Evolutionary conservation across 37 sponge, comb jelly and placozoan genomes (phyloP).

Genomic region (Spongilla lacustris): DNA sequence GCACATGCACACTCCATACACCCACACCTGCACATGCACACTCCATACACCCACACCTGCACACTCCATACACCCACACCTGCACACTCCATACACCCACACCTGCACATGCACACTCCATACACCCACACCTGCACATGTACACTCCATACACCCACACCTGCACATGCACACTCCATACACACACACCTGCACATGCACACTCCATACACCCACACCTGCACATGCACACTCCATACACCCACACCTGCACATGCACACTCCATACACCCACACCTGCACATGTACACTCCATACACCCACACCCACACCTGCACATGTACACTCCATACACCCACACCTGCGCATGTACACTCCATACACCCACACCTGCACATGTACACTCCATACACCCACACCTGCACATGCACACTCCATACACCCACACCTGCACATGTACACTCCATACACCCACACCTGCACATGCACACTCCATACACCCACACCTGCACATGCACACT

Average conservation of each 20-base stretch:
- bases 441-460: not conserved
- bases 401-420: constrained; percentile 90
- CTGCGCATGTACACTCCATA: too few species aligned
- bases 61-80: constrained; percentile 92
- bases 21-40: too few species aligned
- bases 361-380: constrained; percentile 30
- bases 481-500: constrained; percentile 65
- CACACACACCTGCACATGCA: too few species aligned
- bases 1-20: constrained; percentile 90
- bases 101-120: constrained; percentile 83
- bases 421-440: too few species aligned
- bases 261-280: constrained; percentile 74
- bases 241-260: constrained; percentile 46
- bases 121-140: too few species aligned
- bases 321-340: constrained; percentile 98
- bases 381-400: constrained; percentile 80
- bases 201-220: not conserved
- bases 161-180: constrained; percentile 86
- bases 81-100: too few species aligned
- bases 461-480: constrained; percentile 88
- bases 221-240: constrained; percentile 89
- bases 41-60: not conserved
- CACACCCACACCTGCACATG: constrained; percentile 10
- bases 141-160: not conserved
- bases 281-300: constrained; percentile 91